Base-by-base conservation (phyloP, 2,888 invertebrate genomes). In the Hydrotaea diabolus region DNA sequence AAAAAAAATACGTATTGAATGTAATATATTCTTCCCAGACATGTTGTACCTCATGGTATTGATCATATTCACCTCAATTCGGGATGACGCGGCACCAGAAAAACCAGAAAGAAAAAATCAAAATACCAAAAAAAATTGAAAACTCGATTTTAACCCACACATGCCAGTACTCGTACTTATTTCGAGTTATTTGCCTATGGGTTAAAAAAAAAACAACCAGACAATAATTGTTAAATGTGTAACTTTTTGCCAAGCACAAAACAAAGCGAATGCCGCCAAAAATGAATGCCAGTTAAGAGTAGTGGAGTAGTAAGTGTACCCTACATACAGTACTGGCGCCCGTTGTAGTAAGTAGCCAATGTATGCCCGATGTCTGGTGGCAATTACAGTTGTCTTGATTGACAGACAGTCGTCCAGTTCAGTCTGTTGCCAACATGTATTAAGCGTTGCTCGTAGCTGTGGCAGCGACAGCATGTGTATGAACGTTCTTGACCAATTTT, bases 251-350 rank as follows among this genome's bases (percentile, higher is more conserved):
- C 36, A 36, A 23, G 11, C 15, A n/a, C 59, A 62, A n/a, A 26
- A 26, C 59, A 62, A 62, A 62, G 59, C 5, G 64, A 36, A n/a
- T 77, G 83, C 83, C 83, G 83, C 83, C 80, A 62, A 62, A n/a
- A 53, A 39, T 39, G 8, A 39, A 39, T 39, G 39, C 9, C 9
- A n/a, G n/a, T n/a, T n/a, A n/a, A n/a, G n/a, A n/a, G n/a, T n/a
- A n/a, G n/a, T n/a, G n/a, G n/a, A n/a, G 39, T 11, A 8, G 9
- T 9, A 3, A 1, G 39, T 1, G 39, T 9, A 39, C 39, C 39
- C 39, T 39, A 39, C 39, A 39, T 39, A 8, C 3, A 39, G 39
- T 39, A 39, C 3, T 13, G 39, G 39, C 39, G 39, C 39, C 39
- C 1, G 9, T 8, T 13, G 13, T 13, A 39, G 9, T 31, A 31